Conservation (phyloP, 2,888 invertebrate species). For the Leucania comma region DNA sequence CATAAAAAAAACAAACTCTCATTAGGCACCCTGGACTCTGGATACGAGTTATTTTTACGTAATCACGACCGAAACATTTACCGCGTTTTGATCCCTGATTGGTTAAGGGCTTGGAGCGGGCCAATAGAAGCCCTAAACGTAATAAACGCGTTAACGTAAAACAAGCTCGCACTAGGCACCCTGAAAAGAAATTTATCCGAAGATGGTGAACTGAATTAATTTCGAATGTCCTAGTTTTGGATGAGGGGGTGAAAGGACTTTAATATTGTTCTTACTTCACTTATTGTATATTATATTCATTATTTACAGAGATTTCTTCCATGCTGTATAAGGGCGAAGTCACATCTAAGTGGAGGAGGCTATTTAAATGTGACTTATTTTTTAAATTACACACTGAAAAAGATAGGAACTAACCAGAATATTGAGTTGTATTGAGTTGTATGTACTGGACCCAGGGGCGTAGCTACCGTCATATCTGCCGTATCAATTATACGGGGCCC, state of each 20-base stretch:
- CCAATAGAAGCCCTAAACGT: too few relatives aligned
- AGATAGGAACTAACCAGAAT: not conserved
- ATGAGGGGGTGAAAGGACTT: constrained; percentile 9
- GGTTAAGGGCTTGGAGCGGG: too few relatives aligned
- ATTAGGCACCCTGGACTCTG: too few relatives aligned
- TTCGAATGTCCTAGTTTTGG: constrained; percentile 22
- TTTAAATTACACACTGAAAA: not conserved
- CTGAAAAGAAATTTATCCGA: not conserved
- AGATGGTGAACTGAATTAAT: constrained; percentile 12
- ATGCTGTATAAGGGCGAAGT: not conserved
- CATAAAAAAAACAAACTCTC: too few relatives aligned
- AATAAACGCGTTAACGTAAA: too few relatives aligned
- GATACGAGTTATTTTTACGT: too few relatives aligned
- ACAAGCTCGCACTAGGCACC: too few relatives aligned
- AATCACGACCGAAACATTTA: too few relatives aligned
- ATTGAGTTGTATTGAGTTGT: not conserved
- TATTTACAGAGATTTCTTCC: constrained; percentile 38
- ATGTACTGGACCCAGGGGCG: too few relatives aligned
- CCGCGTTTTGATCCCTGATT: too few relatives aligned
- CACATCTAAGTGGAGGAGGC: not conserved
- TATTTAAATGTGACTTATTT: not conserved
- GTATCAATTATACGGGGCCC: too few relatives aligned
- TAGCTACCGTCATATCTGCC: too few relatives aligned
- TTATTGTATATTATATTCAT: constrained; percentile 21
- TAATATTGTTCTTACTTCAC: constrained; percentile 7